Conservation (phyloP, 2,888 invertebrate genomes). For the Folsomia candida region DNA sequence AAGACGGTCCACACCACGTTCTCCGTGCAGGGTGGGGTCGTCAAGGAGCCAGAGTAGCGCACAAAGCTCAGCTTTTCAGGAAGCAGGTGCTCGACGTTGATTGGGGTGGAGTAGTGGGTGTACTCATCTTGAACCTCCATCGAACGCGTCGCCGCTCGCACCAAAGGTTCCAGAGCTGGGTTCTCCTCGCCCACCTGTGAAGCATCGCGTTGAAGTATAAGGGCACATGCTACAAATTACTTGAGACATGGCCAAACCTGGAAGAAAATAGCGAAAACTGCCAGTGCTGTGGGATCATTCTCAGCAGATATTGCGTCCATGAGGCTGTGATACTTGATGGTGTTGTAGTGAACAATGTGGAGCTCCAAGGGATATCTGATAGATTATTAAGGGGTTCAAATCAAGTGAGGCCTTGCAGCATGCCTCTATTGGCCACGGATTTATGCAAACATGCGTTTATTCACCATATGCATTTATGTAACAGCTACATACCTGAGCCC, state of each 20-base stretch:
- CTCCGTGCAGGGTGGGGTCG: slow-evolving; percentile 16
- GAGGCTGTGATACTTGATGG: slow-evolving; percentile 56
- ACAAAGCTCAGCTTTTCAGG: neutral
- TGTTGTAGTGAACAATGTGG: slow-evolving; percentile 73
- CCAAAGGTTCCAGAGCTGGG: neutral
- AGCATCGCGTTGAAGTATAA: neutral
- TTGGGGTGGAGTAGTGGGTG: neutral
- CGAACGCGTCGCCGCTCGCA: neutral
- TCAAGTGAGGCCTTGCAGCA: no score
- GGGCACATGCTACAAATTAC: neutral
- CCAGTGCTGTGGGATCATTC: neutral
- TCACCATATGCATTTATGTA: no score
- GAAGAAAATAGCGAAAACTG: neutral
- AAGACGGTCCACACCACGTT: slow-evolving; percentile 9
- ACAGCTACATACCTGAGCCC: slow-evolving; percentile 56
- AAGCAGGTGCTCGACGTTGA: neutral
- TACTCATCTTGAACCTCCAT: neutral
- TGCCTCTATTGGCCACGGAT: no score
- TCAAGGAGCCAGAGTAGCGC: slow-evolving; percentile 8
- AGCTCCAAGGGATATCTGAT: slow-evolving; percentile 70
- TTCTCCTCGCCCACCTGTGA: neutral
- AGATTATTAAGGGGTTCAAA: no score
- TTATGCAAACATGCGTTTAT: no score
- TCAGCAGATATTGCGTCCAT: slow-evolving; percentile 56
- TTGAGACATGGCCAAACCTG: neutral